Conservation (phyloP, 2,797 vertebrate genomes). For the Molothrus ater region DNA sequence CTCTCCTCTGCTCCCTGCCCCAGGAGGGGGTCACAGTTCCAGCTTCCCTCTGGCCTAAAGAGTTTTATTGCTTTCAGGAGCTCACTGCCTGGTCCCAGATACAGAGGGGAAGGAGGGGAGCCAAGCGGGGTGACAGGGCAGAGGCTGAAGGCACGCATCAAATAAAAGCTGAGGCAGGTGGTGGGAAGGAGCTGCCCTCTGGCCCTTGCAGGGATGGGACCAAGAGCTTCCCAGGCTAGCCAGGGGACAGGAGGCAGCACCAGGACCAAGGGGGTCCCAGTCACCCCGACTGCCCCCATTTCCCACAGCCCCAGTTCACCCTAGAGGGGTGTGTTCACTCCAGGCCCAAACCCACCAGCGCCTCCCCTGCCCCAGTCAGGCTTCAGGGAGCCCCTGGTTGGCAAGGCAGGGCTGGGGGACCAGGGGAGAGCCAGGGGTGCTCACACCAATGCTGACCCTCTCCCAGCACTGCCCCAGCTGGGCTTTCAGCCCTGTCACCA, state of each 20-base stretch:
- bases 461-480: rapidly evolving
- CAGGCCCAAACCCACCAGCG: neutral
- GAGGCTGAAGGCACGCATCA: constrained; percentile 7
- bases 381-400: neutral
- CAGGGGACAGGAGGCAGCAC: neutral
- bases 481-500: neutral
- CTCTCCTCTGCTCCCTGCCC: neutral
- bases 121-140: neutral
- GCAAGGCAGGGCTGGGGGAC: neutral
- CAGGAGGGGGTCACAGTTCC: neutral
- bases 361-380: rapidly evolving
- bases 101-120: rapidly evolving
- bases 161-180: neutral
- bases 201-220: neutral
- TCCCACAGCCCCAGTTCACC: neutral
- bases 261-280: neutral
- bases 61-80: neutral
- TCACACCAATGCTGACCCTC: neutral
- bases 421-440: neutral
- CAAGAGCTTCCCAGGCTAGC: neutral
- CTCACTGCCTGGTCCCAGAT: neutral
- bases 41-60: neutral
- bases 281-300: rapidly evolving
- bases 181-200: neutral
- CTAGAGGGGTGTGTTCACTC: neutral